These are phyloP conservation scores for Peribatodes rhomboidaria DNA, from an alignment of 2,888 invertebrate species.

Conservation along the genomic window DNA sequence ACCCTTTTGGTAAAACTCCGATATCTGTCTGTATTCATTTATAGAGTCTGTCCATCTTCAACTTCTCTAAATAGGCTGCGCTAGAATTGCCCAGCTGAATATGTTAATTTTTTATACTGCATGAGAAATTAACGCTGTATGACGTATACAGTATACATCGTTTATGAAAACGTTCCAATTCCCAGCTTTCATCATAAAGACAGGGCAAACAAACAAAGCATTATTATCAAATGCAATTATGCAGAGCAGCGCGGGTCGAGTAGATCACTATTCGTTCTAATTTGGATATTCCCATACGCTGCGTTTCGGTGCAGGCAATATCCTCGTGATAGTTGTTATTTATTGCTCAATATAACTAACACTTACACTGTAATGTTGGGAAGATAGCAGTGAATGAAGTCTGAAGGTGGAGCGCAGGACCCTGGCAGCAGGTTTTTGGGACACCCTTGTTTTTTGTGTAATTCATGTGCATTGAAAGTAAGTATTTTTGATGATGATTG, in stretches of 20 bases:
- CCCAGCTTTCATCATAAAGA: conserved; percentile 13
- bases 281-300: conserved; percentile 54
- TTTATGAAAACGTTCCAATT: background rate
- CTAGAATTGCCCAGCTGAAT: too few relatives aligned
- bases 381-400: conserved; percentile 9
- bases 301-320: conserved; percentile 54
- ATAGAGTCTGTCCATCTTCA: too few relatives aligned
- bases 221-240: conserved; percentile 48
- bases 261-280: conserved; percentile 63
- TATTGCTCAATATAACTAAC: conserved; percentile 63
- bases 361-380: conserved; percentile 57
- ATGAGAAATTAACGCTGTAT: too few relatives aligned
- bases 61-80: too few relatives aligned
- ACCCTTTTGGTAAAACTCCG: too few relatives aligned
- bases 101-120: too few relatives aligned
- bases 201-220: conserved; percentile 28
- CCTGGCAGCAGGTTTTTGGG: too few relatives aligned
- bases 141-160: too few relatives aligned
- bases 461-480: too few relatives aligned
- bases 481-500: too few relatives aligned
- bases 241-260: conserved; percentile 40
- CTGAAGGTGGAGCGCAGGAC: background rate
- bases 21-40: too few relatives aligned
- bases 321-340: conserved; percentile 62
- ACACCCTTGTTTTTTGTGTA: background rate